These are phyloP conservation scores for rabbit (Oryctolagus cuniculus) DNA, from an alignment of 2,113 vertebrate species.

Conservation along the genomic window mOryCun1.1 NC_091439.1:7363501-7364000, in stretches of 20 bases:
- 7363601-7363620: conserved; percentile 77
- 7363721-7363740: conserved; percentile 62
- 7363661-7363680: conserved; percentile 60
- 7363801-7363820: conserved; percentile 43
- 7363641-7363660: conserved; percentile 73
- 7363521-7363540: conserved; percentile 76
- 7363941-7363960: not conserved
- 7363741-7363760: conserved; percentile 64
- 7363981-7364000: not conserved
- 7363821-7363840: not conserved
- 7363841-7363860: not conserved
- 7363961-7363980: not conserved
- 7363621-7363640: conserved; percentile 77
- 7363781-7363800: conserved; percentile 25
- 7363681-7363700: conserved; percentile 67
- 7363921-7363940: not conserved
- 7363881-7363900: not conserved
- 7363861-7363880: not conserved
- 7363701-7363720: conserved; percentile 58
- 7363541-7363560: conserved; percentile 50
- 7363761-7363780: conserved; percentile 49
- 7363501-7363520: conserved; percentile 66
- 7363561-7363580: conserved; percentile 74
- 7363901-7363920: not conserved
- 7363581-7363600: conserved; percentile 74